These are phyloP conservation scores for Xiphophorus couchianus DNA, from an alignment of 2,113 vertebrate species.

Conservation along the genomic window DNA sequence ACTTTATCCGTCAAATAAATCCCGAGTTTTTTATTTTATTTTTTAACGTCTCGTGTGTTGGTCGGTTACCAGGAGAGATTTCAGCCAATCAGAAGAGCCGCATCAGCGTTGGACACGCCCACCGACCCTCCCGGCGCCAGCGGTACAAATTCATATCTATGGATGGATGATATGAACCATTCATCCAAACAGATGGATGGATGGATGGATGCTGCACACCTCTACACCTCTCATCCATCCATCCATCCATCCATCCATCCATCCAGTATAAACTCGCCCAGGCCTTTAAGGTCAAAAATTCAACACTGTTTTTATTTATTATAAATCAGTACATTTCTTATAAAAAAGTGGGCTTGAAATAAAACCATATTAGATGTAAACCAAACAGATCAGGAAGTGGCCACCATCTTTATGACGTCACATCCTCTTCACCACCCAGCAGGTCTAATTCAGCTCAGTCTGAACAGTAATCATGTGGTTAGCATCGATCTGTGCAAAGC, in stretches of 20 bases:
- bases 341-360: slow-evolving; percentile 73
- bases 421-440: slow-evolving; percentile 51
- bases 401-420: slow-evolving; percentile 48
- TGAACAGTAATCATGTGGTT: slow-evolving; percentile 40
- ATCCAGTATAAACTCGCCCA: background rate
- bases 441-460: slow-evolving; percentile 42
- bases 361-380: slow-evolving; percentile 76
- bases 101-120: slow-evolving; percentile 53
- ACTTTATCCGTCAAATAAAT: slow-evolving; percentile 13
- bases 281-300: slow-evolving; percentile 59
- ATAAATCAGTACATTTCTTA: slow-evolving; percentile 84
- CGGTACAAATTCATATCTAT: background rate
- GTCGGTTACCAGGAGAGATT: slow-evolving; percentile 76
- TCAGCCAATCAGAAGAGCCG: slow-evolving; percentile 68
- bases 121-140: background rate
- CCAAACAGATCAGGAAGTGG: slow-evolving; percentile 67
- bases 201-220: too few species aligned
- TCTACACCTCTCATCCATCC: too few species aligned
- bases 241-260: too few species aligned
- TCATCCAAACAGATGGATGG: background rate
- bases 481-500: slow-evolving; percentile 67
- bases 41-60: slow-evolving; percentile 62
- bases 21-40: slow-evolving; percentile 7
- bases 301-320: slow-evolving; percentile 84
- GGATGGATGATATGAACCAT: background rate